Evolutionary conservation across 2,113 vertebrate genomes (phyloP), one percentile per base, ranked within the genome.

Genomic region (Marmota flaviventris): DNA sequence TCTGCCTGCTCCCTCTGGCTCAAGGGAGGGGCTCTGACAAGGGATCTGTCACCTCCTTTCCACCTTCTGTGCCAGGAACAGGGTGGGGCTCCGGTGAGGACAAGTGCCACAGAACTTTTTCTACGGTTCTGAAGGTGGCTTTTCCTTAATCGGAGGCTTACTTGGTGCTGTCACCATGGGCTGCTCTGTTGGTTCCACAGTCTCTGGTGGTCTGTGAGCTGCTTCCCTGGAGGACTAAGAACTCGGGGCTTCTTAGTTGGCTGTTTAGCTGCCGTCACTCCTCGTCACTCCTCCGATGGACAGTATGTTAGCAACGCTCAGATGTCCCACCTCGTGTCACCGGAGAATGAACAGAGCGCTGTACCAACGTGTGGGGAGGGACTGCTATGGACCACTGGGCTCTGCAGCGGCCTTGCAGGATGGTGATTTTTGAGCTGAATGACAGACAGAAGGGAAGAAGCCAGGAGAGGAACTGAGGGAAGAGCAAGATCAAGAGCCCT

Each of bases 111-210:
- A 56, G 32, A 94, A 48, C 0, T 2, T 65, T 76, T 65, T 32
- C 85, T 61, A 2, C 34, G 72, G 4, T 58, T 91, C 51, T 67
- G 34, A 90, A 90, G 69, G 77, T 72, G 29, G 58, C 42, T 39
- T 93, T 92, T 90, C 53, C 87, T 94, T 92, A 53, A 92, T 4
- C 51, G 34, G 65, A n/a, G 42, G 22, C 63, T 87, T 51, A 65
- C 24, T 65, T 75, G 72, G n/a, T 79, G 48, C 67, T 87, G 8
- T n/a, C 58, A 77, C 34, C 29, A 65, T 56, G 73, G 91, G 77
- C 61, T 37, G 51, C 79, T 85, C 2, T 17, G n/a, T 63, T 67
- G 73, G 32, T 78, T 86, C 45, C 53, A 37, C 51, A 2, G 11
- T 70, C 81, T 81, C 96, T 39, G 18, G 34, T 27, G 34, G 53